These are phyloP conservation scores for Dendrolimus kikuchii DNA, from an alignment of 1,140 invertebrate genomes.

Conservation along the genomic window DNA sequence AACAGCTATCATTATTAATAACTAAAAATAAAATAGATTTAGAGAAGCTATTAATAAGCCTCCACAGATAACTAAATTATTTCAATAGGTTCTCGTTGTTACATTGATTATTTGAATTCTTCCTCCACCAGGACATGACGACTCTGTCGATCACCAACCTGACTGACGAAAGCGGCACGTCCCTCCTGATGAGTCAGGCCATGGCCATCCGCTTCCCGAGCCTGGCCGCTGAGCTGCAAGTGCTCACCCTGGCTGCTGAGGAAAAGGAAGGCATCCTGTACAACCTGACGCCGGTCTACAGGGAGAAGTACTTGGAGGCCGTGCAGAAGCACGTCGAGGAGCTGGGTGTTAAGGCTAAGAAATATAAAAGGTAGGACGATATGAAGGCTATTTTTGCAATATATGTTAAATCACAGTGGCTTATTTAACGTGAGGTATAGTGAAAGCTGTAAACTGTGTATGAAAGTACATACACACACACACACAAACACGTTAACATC, in stretches of 20 bases:
- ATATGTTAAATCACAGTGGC: too few relatives aligned
- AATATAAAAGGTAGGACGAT: constrained; percentile 59
- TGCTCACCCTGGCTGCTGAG: constrained; percentile 58
- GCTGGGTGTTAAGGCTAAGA: constrained; percentile 76
- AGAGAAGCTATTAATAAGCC: too few relatives aligned
- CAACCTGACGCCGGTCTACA: constrained; percentile 78
- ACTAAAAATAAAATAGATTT: too few relatives aligned
- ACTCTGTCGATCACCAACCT: constrained; percentile 44
- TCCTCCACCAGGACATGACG: constrained; percentile 36
- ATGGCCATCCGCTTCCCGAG: constrained; percentile 34
- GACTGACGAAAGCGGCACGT: constrained; percentile 30
- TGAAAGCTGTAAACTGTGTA: too few relatives aligned
- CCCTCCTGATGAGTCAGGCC: constrained; percentile 30
- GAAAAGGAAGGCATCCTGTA: constrained; percentile 76
- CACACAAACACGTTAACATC: too few relatives aligned
- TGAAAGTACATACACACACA: too few relatives aligned
- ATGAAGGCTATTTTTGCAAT: too few relatives aligned
- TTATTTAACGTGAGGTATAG: too few relatives aligned
- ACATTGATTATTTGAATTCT: not conserved
- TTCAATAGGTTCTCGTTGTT: too few relatives aligned
- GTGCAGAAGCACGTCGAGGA: constrained; percentile 80
- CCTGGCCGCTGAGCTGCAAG: constrained; percentile 27
- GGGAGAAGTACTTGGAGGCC: constrained; percentile 76
- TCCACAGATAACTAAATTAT: too few relatives aligned
- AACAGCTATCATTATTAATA: too few relatives aligned